These are phyloP conservation scores for Marcusenius ussheri DNA, from an alignment of 2,113 vertebrate genomes.

Conservation along the genomic window DNA sequence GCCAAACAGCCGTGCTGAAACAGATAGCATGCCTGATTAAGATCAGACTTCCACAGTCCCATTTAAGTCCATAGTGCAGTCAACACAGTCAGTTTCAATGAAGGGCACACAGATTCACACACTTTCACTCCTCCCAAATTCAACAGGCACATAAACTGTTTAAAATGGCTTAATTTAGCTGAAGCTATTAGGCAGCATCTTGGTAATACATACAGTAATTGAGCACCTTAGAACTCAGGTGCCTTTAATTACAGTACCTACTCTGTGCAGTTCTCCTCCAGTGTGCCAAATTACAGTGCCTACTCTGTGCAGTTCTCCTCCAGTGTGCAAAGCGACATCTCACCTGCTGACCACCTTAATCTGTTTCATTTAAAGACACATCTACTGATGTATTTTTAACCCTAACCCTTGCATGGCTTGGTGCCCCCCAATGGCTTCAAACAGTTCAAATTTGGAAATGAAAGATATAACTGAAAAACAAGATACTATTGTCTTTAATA, in stretches of 20 bases:
- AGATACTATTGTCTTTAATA: background rate
- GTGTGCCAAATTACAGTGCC: background rate
- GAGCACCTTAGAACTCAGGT: background rate
- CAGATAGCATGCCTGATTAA: background rate
- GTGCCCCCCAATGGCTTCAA: background rate
- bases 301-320: background rate
- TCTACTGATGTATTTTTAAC: background rate
- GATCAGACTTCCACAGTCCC: background rate
- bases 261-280: background rate
- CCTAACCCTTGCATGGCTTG: background rate
- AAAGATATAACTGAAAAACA: background rate
- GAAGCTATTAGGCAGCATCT: background rate
- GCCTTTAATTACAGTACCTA: background rate
- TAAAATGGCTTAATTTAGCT: slow-evolving; percentile 11
- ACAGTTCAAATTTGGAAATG: background rate
- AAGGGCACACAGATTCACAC: background rate
- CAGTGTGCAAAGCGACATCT: background rate
- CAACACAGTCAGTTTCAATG: background rate
- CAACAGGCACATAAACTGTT: background rate
- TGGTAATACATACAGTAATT: background rate
- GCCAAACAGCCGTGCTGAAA: background rate
- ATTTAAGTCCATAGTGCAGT: background rate
- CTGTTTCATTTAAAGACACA: background rate
- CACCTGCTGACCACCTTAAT: background rate
- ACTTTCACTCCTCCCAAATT: background rate